phyloP scores from a whole-genome alignment of 1,140 invertebrate genomes.

The Panulirus ornatus region DNA sequence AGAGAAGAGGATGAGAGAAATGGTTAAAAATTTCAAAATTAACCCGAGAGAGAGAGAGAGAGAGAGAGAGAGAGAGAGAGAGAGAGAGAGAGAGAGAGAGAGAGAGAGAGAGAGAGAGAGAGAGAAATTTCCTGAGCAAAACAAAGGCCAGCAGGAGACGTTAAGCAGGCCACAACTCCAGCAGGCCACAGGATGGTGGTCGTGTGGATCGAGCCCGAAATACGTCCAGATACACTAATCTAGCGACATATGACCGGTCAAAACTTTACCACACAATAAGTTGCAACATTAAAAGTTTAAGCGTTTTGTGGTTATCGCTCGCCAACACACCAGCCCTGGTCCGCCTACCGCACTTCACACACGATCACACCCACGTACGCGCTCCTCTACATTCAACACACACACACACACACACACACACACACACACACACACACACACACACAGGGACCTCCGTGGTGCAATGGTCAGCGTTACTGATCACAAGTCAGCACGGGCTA shows the following conservation, averaged over 20 bases:
- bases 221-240: background rate
- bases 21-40: background rate
- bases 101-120: background rate
- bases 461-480: no score
- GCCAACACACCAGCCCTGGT: background rate
- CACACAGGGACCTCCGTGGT: no score
- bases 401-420: no score
- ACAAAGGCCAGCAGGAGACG: no score
- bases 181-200: no score
- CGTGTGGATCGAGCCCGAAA: no score
- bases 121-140: no score
- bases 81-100: background rate
- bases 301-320: background rate
- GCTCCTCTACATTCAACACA: no score
- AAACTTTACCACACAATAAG: slow-evolving; percentile 1
- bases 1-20: background rate
- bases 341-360: background rate
- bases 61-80: slow-evolving; percentile 3
- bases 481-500: no score
- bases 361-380: no score
- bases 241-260: background rate
- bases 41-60: background rate
- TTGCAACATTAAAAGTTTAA: background rate
- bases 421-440: no score
- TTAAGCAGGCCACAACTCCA: no score